phyloP scores from a whole-genome alignment of 2,797 vertebrate genomes.

The Fringilla coelebs region DNA sequence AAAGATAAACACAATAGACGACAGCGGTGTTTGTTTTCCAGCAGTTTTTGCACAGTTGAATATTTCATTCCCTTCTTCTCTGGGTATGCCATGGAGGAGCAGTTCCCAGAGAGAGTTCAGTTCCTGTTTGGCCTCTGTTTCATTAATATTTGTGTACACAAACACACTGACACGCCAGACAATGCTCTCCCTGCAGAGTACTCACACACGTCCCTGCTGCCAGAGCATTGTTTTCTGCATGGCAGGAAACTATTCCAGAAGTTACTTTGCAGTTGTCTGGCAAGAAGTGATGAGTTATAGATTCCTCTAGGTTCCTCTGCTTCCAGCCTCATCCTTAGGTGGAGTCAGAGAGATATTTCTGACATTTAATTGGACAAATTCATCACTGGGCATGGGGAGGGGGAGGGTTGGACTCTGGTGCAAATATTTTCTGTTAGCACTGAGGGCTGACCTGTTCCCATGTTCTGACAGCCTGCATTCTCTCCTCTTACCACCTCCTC shows the following conservation, averaged over 20 bases:
- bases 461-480: not conserved
- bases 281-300: not conserved
- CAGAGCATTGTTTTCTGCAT: constrained; percentile 28
- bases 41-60: not conserved
- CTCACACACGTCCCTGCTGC: not conserved
- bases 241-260: constrained; percentile 43
- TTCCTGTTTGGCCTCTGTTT: constrained; percentile 65
- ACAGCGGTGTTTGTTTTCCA: constrained; percentile 49
- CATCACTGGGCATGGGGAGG: not conserved
- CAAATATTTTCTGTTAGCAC: not conserved
- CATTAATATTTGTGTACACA: constrained; percentile 17
- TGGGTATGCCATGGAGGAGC: constrained; percentile 46
- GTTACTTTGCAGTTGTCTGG: constrained; percentile 23
- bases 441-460: not conserved
- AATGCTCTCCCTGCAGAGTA: not conserved
- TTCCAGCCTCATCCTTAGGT: not conserved
- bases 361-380: not conserved
- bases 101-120: constrained; percentile 62
- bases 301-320: not conserved
- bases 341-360: not conserved
- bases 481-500: not conserved
- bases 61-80: constrained; percentile 51
- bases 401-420: not conserved
- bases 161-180: constrained; percentile 5
- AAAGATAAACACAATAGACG: constrained; percentile 43